Conservation (phyloP, 2,888 invertebrate species). For the Volucella zonaria region DNA sequence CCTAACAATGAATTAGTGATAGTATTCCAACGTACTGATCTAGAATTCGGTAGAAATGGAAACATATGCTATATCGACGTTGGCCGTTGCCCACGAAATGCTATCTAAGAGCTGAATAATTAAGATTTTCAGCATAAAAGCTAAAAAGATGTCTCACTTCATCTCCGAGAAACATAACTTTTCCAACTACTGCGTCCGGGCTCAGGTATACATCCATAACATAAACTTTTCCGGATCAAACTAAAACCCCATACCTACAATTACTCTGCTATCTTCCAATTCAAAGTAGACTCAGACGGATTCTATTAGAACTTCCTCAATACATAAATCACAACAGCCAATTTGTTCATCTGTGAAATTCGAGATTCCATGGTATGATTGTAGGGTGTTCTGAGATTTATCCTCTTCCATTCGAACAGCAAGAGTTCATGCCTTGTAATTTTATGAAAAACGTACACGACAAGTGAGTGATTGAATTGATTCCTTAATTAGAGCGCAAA, state of each 20-base stretch:
- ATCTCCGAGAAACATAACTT: no score
- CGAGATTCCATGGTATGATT: conserved; percentile 20
- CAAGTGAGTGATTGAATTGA: conserved; percentile 30
- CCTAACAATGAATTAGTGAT: no score
- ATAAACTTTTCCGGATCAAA: no score
- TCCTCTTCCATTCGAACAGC: not conserved
- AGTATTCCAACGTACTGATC: no score
- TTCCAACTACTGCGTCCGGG: no score
- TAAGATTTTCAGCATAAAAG: no score
- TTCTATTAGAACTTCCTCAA: not conserved
- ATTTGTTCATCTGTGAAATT: conserved; percentile 23
- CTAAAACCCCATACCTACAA: not conserved
- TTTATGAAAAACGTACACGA: not conserved
- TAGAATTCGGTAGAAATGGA: no score
- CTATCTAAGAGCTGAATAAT: no score
- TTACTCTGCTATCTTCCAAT: not conserved
- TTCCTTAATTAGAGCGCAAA: conserved; percentile 14
- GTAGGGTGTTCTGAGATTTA: not conserved
- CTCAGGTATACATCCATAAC: no score
- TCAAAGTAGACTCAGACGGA: not conserved
- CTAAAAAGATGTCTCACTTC: no score
- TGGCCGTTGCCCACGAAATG: no score
- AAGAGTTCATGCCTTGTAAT: conserved; percentile 1
- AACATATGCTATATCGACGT: no score
- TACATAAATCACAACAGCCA: conserved; percentile 14